Base-by-base conservation (phyloP, 2,113 vertebrate species). In the Stomatorhinus ivindoensis region DNA sequence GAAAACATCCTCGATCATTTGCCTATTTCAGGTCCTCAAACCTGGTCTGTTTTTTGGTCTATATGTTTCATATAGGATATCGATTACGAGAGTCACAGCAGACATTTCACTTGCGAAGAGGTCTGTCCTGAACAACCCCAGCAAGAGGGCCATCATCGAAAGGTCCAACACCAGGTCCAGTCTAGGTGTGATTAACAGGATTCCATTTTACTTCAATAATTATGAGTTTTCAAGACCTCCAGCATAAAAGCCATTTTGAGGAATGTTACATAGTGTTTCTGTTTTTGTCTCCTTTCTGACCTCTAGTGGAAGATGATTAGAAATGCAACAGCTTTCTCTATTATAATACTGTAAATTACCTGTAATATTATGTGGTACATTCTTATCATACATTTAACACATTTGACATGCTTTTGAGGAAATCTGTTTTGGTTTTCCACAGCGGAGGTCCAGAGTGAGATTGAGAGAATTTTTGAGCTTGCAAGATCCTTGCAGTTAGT, bases 51-150 rank as follows among this genome's bases (percentile, higher is more conserved):
- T 47, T 46, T 9, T 21, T n/a, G 50, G 35, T 76, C 69, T 15
- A 92, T 95, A 90, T 95, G 61, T 82, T 69, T 1, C 92, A 95
- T 88, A 2, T 92, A 99, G 98, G 96, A 98, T 99, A 96, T 99
- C 98, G 89, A 99, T 99, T 92, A 99, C 98, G 0, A 96, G 98
- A 93, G 98, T 99, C 94, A 99, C 98, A 87, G 98, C 98, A 92
- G 98, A 99, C 95, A 99, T 99, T 94, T 99, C 98, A 90, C 96
- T 99, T 91, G 98, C 98, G 93, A 99, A 99, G 96, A 97, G 98
- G 93, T 99, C 98, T 92, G 98, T 99, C 91, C 96, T 99, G 89
- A 99, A 99, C 91, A 99, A 99, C 94, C 98, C 98, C 82, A 99
- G 98, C 96, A 99, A 98, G 96, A 97, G 98, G 93, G 97, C 97